Percentiles rank a stretch among this genome's conserved stretches.
Evolutionary conservation across 2,113 vertebrate genomes (phyloP).

Genomic region (Phrynocephalus versicolor): DNA sequence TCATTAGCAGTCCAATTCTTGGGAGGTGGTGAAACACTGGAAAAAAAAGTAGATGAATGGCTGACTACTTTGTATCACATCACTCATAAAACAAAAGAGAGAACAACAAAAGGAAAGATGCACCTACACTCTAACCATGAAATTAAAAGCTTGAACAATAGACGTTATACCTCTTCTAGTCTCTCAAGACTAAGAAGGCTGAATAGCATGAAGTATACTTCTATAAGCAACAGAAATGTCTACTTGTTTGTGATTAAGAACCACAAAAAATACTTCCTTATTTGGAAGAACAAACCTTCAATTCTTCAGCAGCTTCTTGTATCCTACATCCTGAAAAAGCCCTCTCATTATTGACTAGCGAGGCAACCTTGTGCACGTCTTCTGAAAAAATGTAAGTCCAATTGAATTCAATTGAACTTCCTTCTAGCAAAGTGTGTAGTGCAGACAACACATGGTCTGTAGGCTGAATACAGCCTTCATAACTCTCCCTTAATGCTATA

Average conservation of each 20-base stretch:
- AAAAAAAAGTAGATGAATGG: slow-evolving; percentile 62
- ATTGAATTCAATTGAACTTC: not conserved
- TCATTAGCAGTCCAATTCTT: slow-evolving; percentile 67
- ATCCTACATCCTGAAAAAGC: not conserved
- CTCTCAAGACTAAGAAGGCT: slow-evolving; percentile 42
- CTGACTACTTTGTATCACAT: slow-evolving; percentile 30
- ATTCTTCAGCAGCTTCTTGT: slow-evolving; percentile 10
- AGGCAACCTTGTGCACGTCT: not conserved
- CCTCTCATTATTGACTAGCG: not conserved
- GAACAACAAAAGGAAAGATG: slow-evolving; percentile 32
- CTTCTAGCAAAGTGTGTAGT: not conserved
- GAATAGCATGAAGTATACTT: slow-evolving; percentile 23
- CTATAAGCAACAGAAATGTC: slow-evolving; percentile 13
- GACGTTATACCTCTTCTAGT: slow-evolving; percentile 35
- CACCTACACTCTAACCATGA: not conserved
- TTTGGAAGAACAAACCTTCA: slow-evolving; percentile 19
- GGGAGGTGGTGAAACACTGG: slow-evolving; percentile 62
- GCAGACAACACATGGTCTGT: not conserved
- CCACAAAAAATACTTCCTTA: not conserved
- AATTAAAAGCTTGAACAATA: slow-evolving; percentile 30
- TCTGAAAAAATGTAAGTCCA: not conserved
- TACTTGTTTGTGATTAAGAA: not conserved
- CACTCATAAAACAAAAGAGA: slow-evolving; percentile 49
- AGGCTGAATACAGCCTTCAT: not conserved
- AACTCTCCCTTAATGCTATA: not conserved